phyloP scores from a whole-genome alignment of 1,140 invertebrate species.

The Phortica variegata region DNA sequence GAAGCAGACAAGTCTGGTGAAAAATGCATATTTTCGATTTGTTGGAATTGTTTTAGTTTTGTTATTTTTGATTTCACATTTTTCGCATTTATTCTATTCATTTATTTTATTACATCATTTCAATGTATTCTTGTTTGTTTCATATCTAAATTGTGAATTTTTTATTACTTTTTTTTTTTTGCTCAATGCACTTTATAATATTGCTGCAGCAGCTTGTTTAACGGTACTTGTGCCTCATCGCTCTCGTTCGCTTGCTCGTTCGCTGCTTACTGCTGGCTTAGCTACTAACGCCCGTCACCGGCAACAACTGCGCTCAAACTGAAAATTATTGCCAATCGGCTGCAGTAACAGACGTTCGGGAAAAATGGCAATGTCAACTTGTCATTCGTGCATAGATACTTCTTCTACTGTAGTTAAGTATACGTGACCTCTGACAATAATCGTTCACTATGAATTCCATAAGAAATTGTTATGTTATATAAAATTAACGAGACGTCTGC shows the following conservation, averaged over 20 bases:
- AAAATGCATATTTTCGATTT: constrained; percentile 10
- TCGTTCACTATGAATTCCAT: too few species aligned
- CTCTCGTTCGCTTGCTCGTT: constrained; percentile 20
- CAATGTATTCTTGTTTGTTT: neutral
- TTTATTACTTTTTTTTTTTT: constrained; percentile 6
- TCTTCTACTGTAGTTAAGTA: too few species aligned
- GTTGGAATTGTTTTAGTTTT: constrained; percentile 7
- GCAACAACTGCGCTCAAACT: constrained; percentile 46
- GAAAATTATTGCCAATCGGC: constrained; percentile 46
- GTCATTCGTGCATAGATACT: too few species aligned
- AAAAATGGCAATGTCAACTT: too few species aligned
- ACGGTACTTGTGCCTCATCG: neutral
- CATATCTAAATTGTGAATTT: constrained; percentile 18
- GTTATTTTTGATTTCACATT: neutral
- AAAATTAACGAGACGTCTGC: too few species aligned
- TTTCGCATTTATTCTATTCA: too few species aligned
- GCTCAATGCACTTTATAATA: too few species aligned
- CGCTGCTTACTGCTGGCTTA: constrained; percentile 22
- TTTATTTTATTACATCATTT: neutral
- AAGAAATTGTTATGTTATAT: too few species aligned
- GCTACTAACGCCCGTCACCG: constrained; percentile 45
- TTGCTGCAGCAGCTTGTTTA: too few species aligned
- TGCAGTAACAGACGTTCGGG: too few species aligned
- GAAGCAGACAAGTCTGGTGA: constrained; percentile 6
- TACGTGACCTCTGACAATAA: too few species aligned